Base-by-base conservation (phyloP, 2,113 vertebrate species). In the Poicephalus meyeri region DNA sequence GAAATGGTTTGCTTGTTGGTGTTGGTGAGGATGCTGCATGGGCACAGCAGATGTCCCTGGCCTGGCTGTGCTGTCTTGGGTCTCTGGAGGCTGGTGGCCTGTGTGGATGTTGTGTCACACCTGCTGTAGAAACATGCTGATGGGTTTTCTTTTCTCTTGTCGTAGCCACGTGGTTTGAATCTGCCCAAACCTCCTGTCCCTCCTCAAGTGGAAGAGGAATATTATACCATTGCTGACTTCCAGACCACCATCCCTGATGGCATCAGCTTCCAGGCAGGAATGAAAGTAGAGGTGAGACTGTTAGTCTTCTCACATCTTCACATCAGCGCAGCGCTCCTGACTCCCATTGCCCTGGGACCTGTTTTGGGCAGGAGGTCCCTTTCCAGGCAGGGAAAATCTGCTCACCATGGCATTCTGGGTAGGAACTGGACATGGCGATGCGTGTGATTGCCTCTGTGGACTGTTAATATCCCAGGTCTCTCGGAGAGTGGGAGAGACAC, bases 171-270 rank as follows among this genome's bases (percentile, higher is more conserved):
- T 76, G 99, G 99, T 58, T 61, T 98, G 90, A 98, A 99, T 95
- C 97, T 99, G 64, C 99, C 99, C 4, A 99, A 99, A 95, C 99
- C 99, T 5, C 99, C 99, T 3, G 92, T 98, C 60, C 99, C 99
- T 12, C 99, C 99, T 16, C 99, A 99, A 87, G 99, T 99, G 56
- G 99, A 99, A 92, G 99, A 99, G 87, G 99, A 99, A 73, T 99
- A 98, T 95, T 99, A 99, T 94, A 99, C 99, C 89, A 99, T 99
- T 1, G 99, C 99, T 14, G 99, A 99, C 88, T 99, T 99, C 98
- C 99, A 99, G 98, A 99, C 99, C 42, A 99, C 98, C 84, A 99
- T 99, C 85, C 99, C 99, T 1, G 99, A 99, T 1, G 99, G 99
- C 25, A 99, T 99, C 95, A 99, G 99, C 96, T 99, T 99, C 97